These are phyloP conservation scores for Odontamblyopus rebecca DNA, from an alignment of 2,797 vertebrate species.

Conservation along the genomic window DNA sequence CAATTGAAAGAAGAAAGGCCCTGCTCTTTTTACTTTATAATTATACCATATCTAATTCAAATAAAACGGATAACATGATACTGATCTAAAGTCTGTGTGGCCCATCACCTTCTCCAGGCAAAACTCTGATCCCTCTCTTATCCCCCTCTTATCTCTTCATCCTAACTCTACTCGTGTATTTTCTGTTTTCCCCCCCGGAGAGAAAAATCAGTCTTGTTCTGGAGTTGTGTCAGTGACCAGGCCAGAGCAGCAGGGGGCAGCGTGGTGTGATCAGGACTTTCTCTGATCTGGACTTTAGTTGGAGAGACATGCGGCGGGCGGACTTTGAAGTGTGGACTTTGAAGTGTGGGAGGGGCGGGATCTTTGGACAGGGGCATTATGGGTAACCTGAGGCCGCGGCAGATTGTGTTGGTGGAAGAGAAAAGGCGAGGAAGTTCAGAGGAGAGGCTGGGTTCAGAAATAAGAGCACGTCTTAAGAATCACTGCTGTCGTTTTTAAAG, in stretches of 20 bases:
- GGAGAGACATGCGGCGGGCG: conserved; percentile 20
- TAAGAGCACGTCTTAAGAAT: too few species aligned
- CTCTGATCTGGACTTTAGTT: conserved; percentile 50
- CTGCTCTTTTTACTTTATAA: too few species aligned
- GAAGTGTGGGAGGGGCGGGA: conserved; percentile 52
- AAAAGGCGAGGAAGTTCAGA: too few species aligned
- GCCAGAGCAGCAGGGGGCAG: conserved; percentile 8
- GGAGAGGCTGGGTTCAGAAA: too few species aligned
- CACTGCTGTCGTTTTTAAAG: too few species aligned
- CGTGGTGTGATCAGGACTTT: conserved; percentile 22
- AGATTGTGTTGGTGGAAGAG: background rate
- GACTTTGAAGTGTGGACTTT: conserved; percentile 66
- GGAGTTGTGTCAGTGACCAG: background rate
- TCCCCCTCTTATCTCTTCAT: background rate
- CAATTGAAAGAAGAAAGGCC: too few species aligned
- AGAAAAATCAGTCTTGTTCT: background rate
- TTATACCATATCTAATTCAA: too few species aligned
- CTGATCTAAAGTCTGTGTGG: background rate
- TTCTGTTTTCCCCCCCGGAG: background rate
- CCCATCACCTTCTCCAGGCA: background rate
- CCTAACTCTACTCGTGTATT: background rate
- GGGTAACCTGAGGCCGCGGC: conserved; percentile 28
- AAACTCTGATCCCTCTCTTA: background rate
- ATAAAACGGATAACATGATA: background rate
- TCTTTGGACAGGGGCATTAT: conserved; percentile 52